Base-by-base conservation (phyloP, 2,113 vertebrate species). In the Anguilla japonica region DNA sequence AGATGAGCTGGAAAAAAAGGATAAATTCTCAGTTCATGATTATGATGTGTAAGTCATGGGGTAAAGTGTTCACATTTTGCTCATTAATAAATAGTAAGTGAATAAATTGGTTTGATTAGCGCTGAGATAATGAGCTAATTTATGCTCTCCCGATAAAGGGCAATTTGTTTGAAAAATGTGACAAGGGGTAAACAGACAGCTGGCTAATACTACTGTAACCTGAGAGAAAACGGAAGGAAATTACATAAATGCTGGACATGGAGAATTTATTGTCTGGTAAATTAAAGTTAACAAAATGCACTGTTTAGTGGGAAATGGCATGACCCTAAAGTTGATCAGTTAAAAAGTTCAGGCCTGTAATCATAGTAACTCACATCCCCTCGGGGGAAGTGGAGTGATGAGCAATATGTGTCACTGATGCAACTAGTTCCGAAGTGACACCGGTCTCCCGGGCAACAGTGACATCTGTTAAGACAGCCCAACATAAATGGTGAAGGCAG, bases 331-430 rank as follows among this genome's bases (percentile, higher is more conserved):
- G 57, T 83, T 83, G 63, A 86, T 86, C 41, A 34, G 63, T 79
- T 81, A 75, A 88, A 84, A 86, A 86, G 87, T 88, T 88, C 84
- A 83, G 82, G 81, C 20, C 43, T 85, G 53, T 86, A 88, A 88
- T 83, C 67, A 80, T 85, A 86, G 86, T 40, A 83, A 80, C 86
- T 80, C 63, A 34, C 15, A 60, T 81, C 16, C 29, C 78, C 53
- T 7, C 15, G 57, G 78, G 83, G 75, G 43, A 75, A 56, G 84
- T 40, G 43, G 81, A 85, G 57, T 80, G 81, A 78, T 83, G 84
- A 89, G 88, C 86, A 87, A 89, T 83, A 83, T 87, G 57, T 87
- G 84, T 83, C 86, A 50, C 80, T 83, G 86, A 83, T 87, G 81
- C 86, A 83, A 75, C 83, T 79, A 34, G 50, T 89, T 80, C 86